phyloP scores from a whole-genome alignment of 2,888 invertebrate genomes.

The Xylocampa areola region DNA sequence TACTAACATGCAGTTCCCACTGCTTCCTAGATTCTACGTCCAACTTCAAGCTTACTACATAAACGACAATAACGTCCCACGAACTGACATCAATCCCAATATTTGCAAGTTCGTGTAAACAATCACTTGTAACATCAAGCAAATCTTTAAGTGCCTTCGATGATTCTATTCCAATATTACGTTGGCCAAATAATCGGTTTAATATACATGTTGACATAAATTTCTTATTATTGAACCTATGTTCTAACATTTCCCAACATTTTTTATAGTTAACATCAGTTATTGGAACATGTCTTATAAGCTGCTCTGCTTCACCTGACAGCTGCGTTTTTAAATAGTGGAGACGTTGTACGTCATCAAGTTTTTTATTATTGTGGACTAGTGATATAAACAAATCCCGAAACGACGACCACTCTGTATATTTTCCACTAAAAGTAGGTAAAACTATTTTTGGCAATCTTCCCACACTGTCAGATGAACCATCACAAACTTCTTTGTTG shows the following conservation, averaged over 20 bases:
- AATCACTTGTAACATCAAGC: slow-evolving; percentile 13
- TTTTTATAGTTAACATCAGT: slow-evolving; percentile 2
- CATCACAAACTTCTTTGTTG: background rate
- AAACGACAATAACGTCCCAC: slow-evolving; percentile 6
- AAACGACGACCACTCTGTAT: slow-evolving; percentile 6
- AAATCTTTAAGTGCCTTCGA: slow-evolving; percentile 1
- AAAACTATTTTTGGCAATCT: slow-evolving; percentile 4
- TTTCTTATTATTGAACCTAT: slow-evolving; percentile 4
- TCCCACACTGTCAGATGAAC: too few relatives aligned
- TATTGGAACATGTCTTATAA: background rate
- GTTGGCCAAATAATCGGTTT: slow-evolving; percentile 3
- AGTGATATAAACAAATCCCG: background rate
- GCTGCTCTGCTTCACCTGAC: slow-evolving; percentile 1
- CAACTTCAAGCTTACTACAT: slow-evolving; percentile 2
- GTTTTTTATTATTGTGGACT: background rate
- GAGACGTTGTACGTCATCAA: slow-evolving; percentile 1
- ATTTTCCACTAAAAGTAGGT: slow-evolving; percentile 6
- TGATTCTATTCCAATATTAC: slow-evolving; percentile 1
- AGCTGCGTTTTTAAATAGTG: slow-evolving; percentile 2
- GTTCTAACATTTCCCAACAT: background rate
- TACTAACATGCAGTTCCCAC: slow-evolving; percentile 9
- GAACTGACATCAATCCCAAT: background rate
- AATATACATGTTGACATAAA: slow-evolving; percentile 5
- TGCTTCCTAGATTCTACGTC: slow-evolving; percentile 8
- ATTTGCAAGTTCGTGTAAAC: slow-evolving; percentile 5